A percentile compares a stretch with the other conserved stretches of the same genome.
phyloP scores from a whole-genome alignment of 2,113 vertebrate genomes.

The Dermatemys mawii region DNA sequence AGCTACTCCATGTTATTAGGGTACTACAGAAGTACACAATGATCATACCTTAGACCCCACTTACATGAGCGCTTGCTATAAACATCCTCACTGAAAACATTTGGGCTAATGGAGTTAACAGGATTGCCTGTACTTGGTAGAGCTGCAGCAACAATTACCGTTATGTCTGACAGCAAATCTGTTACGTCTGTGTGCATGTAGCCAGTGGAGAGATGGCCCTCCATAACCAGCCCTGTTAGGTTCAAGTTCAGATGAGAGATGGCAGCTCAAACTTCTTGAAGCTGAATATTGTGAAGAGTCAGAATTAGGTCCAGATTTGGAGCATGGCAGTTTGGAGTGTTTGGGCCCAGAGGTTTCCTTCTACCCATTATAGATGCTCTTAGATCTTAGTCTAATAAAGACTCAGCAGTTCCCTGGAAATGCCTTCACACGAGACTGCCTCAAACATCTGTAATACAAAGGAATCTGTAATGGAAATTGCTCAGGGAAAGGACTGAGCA shows the following conservation, averaged over 20 bases:
- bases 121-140: background rate
- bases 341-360: background rate
- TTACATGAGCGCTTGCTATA: background rate
- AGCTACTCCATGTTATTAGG: accelerated
- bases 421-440: background rate
- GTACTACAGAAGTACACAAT: background rate
- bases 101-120: accelerated
- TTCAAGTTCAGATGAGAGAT: background rate
- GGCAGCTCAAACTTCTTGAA: accelerated
- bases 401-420: background rate
- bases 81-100: accelerated
- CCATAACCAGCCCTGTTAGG: accelerated
- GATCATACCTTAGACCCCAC: accelerated
- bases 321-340: accelerated
- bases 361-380: background rate
- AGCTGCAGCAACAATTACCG: accelerated
- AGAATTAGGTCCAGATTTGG: accelerated
- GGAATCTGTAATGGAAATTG: background rate
- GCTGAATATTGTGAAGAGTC: accelerated
- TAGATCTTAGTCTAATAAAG: background rate
- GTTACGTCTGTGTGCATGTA: accelerated
- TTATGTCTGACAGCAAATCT: accelerated
- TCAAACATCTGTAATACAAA: background rate
- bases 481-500: background rate
- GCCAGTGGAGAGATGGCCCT: accelerated